These are phyloP conservation scores for Taxidea taxus DNA, from an alignment of 2,113 vertebrate species.

Conservation along the genomic window DNA sequence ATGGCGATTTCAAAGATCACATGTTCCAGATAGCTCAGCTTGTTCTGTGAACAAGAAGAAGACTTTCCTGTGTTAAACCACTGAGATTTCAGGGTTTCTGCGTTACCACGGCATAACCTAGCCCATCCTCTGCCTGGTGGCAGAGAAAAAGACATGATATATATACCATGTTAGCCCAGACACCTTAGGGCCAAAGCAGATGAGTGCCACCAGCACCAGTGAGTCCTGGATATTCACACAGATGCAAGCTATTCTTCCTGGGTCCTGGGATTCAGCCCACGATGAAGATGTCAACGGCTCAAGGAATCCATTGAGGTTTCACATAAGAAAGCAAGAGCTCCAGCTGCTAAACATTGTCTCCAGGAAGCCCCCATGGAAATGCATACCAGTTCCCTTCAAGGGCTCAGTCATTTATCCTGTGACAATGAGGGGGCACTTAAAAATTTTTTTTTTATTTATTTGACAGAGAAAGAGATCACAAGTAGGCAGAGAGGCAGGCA, in stretches of 20 bases:
- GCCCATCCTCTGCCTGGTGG: not conserved
- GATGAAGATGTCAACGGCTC: not conserved
- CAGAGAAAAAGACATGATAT: not conserved
- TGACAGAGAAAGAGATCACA: too few species aligned
- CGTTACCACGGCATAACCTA: not conserved
- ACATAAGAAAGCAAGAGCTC: conserved; percentile 37
- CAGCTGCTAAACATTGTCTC: not conserved
- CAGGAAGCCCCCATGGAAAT: conserved; percentile 35
- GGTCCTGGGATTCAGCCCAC: not conserved
- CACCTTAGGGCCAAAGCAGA: not conserved
- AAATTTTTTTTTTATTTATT: too few species aligned
- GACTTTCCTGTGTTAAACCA: not conserved
- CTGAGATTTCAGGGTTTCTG: not conserved
- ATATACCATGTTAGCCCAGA: not conserved
- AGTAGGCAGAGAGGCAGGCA: too few species aligned
- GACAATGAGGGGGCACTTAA: not conserved
- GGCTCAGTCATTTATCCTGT: not conserved
- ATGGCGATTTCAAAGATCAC: not conserved
- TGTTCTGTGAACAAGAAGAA: not conserved
- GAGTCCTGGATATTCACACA: not conserved
- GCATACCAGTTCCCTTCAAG: conserved; percentile 6
- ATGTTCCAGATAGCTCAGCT: not conserved
- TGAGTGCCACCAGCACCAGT: not conserved
- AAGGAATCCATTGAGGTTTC: not conserved
- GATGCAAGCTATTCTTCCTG: not conserved